A percentile compares a stretch with the other conserved stretches of the same genome.
phyloP scores from a whole-genome alignment of 2,888 invertebrate genomes.

The Diabrotica balteata region DNA sequence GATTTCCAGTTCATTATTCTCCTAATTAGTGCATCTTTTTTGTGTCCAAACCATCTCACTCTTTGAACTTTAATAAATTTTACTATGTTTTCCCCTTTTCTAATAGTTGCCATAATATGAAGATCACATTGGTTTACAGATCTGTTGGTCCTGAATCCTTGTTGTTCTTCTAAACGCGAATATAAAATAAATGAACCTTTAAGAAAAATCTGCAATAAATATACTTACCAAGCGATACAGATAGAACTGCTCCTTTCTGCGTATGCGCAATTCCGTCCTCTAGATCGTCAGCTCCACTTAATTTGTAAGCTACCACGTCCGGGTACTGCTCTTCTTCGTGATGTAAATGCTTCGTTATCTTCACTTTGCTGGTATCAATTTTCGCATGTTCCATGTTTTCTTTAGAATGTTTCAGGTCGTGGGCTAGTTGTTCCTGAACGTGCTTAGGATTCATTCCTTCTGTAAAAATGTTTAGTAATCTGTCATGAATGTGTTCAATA shows the following conservation, averaged over 20 bases:
- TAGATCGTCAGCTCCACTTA: conserved; percentile 48
- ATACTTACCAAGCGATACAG: conserved; percentile 73
- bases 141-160: no score
- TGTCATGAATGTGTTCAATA: no score
- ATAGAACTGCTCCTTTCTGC: conserved; percentile 82
- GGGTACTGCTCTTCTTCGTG: conserved; percentile 45
- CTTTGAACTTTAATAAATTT: no score
- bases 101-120: no score
- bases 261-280: conserved; percentile 72
- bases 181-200: not conserved
- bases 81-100: no score
- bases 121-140: no score
- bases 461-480: not conserved
- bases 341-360: conserved; percentile 42
- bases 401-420: conserved; percentile 57
- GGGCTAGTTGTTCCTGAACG: conserved; percentile 57
- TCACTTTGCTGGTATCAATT: conserved; percentile 28
- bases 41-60: no score
- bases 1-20: no score
- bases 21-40: no score
- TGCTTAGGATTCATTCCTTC: conserved; percentile 50
- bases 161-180: no score
- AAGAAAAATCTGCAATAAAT: not conserved
- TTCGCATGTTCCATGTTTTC: conserved; percentile 45
- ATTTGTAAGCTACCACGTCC: conserved; percentile 50